A percentile compares a stretch with the other conserved stretches of the same genome.
Evolutionary conservation across 1,140 invertebrate genomes (phyloP).

Genomic region (Amyelois transitella): DNA sequence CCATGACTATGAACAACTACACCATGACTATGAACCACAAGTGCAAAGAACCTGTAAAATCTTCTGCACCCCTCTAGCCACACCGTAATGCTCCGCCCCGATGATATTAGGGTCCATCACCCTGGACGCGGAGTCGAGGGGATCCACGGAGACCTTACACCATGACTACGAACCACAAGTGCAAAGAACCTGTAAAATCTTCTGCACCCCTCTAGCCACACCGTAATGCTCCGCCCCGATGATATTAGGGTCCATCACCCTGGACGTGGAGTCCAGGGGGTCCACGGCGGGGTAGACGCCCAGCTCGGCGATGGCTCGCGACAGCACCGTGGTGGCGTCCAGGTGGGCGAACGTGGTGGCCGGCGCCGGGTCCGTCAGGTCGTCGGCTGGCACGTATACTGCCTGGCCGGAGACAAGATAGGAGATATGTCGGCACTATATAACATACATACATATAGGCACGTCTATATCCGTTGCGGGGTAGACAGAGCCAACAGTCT

Average conservation of each 20-base stretch:
- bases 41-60: slow-evolving; percentile 76
- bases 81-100: slow-evolving; percentile 70
- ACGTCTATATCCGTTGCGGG: no score
- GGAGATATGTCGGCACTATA: background rate
- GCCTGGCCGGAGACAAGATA: slow-evolving; percentile 72
- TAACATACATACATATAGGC: no score
- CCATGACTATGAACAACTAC: background rate
- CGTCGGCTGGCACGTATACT: slow-evolving; percentile 98
- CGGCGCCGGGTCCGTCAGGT: slow-evolving; percentile 98
- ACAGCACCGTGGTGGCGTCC: slow-evolving; percentile 98
- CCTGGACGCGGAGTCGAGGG: slow-evolving; percentile 85
- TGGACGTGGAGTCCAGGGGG: slow-evolving; percentile 97
- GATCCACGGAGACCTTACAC: no score
- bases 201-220: slow-evolving; percentile 96
- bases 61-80: slow-evolving; percentile 87
- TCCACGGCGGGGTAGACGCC: slow-evolving; percentile 99
- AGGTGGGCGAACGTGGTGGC: slow-evolving; percentile 99
- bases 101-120: slow-evolving; percentile 1
- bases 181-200: slow-evolving; percentile 94
- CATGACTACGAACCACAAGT: no score
- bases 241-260: slow-evolving; percentile 99
- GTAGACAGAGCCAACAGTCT: no score
- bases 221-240: slow-evolving; percentile 97
- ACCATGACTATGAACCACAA: background rate
- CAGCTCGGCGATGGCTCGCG: slow-evolving; percentile 94